Base-by-base conservation (phyloP, 1,140 invertebrate genomes). In the Leptinotarsa texana region DNA sequence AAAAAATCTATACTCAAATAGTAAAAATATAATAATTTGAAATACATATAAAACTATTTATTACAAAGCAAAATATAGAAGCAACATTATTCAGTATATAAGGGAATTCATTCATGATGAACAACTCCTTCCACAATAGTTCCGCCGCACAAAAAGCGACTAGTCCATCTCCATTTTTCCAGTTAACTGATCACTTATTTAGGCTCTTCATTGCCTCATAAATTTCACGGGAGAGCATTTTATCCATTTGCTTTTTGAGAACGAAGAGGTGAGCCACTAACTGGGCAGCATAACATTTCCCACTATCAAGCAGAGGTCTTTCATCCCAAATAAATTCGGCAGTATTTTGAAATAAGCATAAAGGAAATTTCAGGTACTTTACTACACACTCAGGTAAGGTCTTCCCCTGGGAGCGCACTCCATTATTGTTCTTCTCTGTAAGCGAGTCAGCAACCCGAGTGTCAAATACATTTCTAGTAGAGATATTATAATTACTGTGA, bases 381-480 rank as follows among this genome's bases (percentile, higher is more conserved):
- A 69, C 63, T 49, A 79, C 18, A 49, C 75, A 77, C 22, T 79
- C 75, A 18, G 75, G 75, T 3, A 79, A 17, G 51, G 66, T 49
- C 47, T 70, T 77, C 51, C 63, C 17, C 57, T 15, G 17, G 22
- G 18, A 18, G 18, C 63, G 73, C 24, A 42, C 22, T 5, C 11
- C 48, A 17, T 49, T 70, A 71, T 70, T 48, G 18, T 69, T 75
- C 66, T 79, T 79, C 42, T 76, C 69, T 18, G 77, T 63, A 1
- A 76, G 66, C 65, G 75, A 72, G 66, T 79, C 78, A 3, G 75
- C 78, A 22, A 75, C 63, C 69, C 76, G 78, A 27, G 75, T 76
- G 42, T 79, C 78, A 66, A 79, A 79, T n/a, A 70, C 72, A 63
- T 79, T 76, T 69, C 75, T 66, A 21, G 75, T 47, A 42, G 65